Evolutionary conservation across 2,888 invertebrate genomes (phyloP).

Genomic region (Adelphocoris suturalis): DNA sequence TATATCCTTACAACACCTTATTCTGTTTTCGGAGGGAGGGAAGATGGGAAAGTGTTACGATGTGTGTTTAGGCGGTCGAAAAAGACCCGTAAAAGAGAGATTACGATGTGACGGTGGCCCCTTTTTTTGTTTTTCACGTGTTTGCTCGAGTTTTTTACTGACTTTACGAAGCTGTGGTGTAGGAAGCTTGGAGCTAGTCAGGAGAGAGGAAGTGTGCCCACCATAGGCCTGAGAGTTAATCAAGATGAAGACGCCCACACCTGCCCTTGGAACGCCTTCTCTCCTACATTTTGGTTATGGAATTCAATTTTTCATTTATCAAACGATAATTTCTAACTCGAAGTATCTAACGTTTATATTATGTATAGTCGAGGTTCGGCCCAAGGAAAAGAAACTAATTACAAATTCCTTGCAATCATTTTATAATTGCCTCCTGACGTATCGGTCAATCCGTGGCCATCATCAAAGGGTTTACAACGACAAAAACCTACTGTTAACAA

Average conservation of each 20-base stretch:
- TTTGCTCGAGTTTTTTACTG: slow-evolving; percentile 7
- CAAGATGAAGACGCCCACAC: neutral
- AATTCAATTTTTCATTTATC: too few species aligned
- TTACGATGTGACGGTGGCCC: slow-evolving; percentile 34
- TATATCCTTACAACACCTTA: slow-evolving; percentile 33
- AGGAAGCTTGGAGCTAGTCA: neutral
- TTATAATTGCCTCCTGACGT: too few species aligned
- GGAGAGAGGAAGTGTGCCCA: neutral
- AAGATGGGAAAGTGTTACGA: slow-evolving; percentile 33
- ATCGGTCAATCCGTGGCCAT: too few species aligned
- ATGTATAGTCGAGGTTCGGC: too few species aligned
- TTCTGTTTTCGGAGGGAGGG: slow-evolving; percentile 1
- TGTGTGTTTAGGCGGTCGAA: slow-evolving; percentile 55
- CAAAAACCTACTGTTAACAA: too few species aligned
- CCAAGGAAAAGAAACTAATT: too few species aligned
- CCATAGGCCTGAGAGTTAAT: neutral
- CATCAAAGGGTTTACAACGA: too few species aligned
- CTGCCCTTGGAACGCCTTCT: neutral
- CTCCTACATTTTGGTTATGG: neutral
- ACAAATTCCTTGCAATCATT: too few species aligned
- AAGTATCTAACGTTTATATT: too few species aligned
- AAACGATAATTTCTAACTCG: too few species aligned
- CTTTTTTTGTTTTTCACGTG: slow-evolving; percentile 13
- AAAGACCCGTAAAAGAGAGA: slow-evolving; percentile 51
- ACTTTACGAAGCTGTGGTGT: neutral